A percentile compares a stretch with the other conserved stretches of the same genome.
Conservation (phyloP, 2,113 vertebrate species). For the Rhabdomys dilectus region DNA sequence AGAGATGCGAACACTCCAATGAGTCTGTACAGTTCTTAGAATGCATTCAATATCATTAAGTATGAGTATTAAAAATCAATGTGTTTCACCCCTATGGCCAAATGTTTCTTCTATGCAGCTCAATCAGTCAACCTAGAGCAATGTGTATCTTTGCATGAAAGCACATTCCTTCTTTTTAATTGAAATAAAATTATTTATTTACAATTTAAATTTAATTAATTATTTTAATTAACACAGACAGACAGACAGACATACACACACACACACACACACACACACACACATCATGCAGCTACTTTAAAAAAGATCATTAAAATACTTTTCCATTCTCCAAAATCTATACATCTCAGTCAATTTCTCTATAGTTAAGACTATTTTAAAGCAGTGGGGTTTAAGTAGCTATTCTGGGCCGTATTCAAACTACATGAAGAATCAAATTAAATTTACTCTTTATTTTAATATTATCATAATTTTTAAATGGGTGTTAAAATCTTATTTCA, state of each 20-base stretch:
- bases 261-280: too few species aligned
- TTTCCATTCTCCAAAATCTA: background rate
- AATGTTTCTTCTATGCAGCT: constrained; percentile 41
- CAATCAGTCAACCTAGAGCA: background rate
- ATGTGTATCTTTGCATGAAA: background rate
- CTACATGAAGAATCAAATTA: constrained; percentile 4
- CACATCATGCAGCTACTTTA: background rate
- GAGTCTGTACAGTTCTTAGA: constrained; percentile 58
- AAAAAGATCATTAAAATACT: background rate
- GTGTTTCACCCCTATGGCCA: constrained; percentile 25
- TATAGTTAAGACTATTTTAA: background rate
- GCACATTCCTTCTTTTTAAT: background rate
- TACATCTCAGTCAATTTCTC: background rate
- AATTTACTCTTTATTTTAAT: constrained; percentile 21
- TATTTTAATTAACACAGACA: background rate
- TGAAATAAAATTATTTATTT: background rate
- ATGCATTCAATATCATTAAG: constrained; percentile 68
- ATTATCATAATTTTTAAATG: background rate
- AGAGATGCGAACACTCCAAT: constrained; percentile 78
- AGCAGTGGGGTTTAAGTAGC: background rate
- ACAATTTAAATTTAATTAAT: too few species aligned
- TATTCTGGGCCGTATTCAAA: constrained; percentile 39
- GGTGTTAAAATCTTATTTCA: background rate
- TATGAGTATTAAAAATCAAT: constrained; percentile 62
- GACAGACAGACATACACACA: background rate